Conservation (phyloP, 2,797 vertebrate species). For the Leucoraja ocellata region DNA sequence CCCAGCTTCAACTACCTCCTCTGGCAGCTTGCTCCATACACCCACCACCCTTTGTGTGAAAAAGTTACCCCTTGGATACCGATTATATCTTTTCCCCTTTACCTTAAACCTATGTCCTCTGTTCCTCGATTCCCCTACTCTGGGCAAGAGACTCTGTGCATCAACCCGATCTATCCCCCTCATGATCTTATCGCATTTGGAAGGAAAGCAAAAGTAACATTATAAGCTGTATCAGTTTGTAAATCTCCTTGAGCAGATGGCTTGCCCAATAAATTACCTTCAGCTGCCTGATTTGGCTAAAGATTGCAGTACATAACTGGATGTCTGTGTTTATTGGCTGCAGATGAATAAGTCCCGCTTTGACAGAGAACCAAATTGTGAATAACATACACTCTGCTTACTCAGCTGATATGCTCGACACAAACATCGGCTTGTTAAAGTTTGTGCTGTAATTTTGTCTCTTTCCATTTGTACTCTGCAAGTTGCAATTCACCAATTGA, state of each 20-base stretch:
- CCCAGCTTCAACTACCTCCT: no score
- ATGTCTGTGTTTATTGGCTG: not conserved
- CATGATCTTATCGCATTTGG: not conserved
- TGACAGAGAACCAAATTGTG: not conserved
- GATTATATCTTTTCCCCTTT: no score
- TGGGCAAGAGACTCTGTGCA: no score
- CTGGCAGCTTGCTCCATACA: no score
- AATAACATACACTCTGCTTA: not conserved
- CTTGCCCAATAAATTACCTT: not conserved
- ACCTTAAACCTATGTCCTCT: no score
- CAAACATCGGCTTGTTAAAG: not conserved
- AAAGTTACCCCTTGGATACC: no score
- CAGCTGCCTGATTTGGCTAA: not conserved
- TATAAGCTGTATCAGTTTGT: not conserved
- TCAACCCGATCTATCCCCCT: no score
- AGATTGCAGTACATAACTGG: not conserved
- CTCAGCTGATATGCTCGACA: not conserved
- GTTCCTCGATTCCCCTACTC: no score
- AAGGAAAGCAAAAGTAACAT: not conserved
- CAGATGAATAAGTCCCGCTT: not conserved
- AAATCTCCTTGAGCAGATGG: not conserved
- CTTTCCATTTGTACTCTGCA: not conserved
- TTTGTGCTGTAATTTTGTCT: not conserved
- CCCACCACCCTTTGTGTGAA: no score
- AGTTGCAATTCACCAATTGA: not conserved